Evolutionary conservation across 2,888 invertebrate genomes (phyloP).

Genomic region (Piscicola geometra): DNA sequence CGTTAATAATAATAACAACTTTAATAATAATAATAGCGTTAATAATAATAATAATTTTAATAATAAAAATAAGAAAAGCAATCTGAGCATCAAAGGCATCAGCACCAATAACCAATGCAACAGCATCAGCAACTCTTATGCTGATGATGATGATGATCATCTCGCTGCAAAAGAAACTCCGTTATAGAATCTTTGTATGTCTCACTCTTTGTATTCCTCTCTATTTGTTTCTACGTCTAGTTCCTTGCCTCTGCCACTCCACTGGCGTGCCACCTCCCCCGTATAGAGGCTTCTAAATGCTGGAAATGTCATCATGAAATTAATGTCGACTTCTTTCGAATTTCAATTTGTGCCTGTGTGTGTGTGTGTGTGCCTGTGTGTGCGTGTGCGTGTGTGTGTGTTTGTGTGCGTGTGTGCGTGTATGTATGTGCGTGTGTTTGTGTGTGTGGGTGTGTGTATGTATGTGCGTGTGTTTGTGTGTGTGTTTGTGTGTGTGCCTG

Average conservation of each 20-base stretch:
- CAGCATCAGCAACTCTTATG: background rate
- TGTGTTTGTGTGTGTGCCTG: too few species aligned
- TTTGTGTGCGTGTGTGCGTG: conserved; percentile 27
- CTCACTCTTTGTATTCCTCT: background rate
- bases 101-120: background rate
- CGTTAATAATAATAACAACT: background rate
- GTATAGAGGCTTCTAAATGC: background rate
- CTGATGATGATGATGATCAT: background rate
- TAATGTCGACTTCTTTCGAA: background rate
- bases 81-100: background rate
- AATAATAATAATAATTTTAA: background rate
- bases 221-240: background rate
- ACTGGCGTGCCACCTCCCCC: background rate
- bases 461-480: too few species aligned
- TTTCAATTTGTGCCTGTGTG: background rate
- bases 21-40: background rate
- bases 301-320: background rate
- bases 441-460: conserved; percentile 23
- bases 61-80: background rate
- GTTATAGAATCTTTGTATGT: background rate
- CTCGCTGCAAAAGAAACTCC: conserved; percentile 9
- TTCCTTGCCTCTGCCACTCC: background rate
- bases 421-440: conserved; percentile 28
- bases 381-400: conserved; percentile 10
- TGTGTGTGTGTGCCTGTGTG: conserved; percentile 18